Evolutionary conservation across 2,113 vertebrate species (phyloP).

Genomic region (Eidolon helvum): DNA sequence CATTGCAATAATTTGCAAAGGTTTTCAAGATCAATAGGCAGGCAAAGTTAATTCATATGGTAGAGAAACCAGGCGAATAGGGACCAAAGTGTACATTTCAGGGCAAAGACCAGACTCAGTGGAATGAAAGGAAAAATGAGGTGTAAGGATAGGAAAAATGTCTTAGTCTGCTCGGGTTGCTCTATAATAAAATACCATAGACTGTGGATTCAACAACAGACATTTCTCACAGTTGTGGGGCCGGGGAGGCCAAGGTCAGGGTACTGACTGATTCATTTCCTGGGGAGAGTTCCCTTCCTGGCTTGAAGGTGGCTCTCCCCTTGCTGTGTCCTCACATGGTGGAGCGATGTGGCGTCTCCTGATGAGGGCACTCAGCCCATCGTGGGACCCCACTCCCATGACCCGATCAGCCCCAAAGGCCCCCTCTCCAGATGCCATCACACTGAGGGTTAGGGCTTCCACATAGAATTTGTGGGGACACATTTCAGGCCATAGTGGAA

Average conservation of each 20-base stretch:
- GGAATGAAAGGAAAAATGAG: neutral
- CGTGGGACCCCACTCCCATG: fast-evolving
- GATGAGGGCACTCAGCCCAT: neutral
- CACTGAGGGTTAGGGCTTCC: fast-evolving
- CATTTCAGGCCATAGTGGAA: neutral
- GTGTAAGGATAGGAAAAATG: neutral
- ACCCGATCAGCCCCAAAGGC: neutral
- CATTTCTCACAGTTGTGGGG: neutral
- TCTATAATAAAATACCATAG: fast-evolving
- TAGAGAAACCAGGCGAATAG: neutral
- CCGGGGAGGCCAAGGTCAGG: fast-evolving
- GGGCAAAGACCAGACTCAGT: neutral
- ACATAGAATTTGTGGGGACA: fast-evolving
- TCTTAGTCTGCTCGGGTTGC: neutral
- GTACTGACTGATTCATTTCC: neutral
- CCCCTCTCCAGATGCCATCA: fast-evolving
- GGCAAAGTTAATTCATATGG: neutral
- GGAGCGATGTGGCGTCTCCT: neutral
- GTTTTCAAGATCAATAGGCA: neutral
- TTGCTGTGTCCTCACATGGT: neutral
- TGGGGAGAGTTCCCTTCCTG: too few relatives aligned
- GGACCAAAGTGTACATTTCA: neutral
- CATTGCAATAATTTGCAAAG: neutral
- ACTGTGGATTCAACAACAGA: neutral
- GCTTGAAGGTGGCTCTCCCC: neutral